Evolutionary conservation across 1,140 invertebrate genomes (phyloP).

Genomic region (Aphidius ervi): DNA sequence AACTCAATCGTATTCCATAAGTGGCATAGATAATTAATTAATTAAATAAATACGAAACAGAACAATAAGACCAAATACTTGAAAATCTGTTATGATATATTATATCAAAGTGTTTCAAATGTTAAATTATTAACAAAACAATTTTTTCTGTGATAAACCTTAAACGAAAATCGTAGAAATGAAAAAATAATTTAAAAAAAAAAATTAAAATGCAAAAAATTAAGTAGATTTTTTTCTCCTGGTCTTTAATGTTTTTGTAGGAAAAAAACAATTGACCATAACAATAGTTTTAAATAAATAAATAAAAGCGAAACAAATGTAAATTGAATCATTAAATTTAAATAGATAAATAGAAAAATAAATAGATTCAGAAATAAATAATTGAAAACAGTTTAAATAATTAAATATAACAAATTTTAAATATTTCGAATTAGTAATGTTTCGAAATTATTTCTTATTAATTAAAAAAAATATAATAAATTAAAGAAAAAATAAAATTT

Average conservation of each 20-base stretch:
- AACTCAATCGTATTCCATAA: conserved; percentile 43
- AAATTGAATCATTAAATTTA: conserved; percentile 14
- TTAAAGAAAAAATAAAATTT: no score
- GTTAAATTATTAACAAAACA: conserved; percentile 42
- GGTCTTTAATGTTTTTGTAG: no score
- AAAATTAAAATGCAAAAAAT: background rate
- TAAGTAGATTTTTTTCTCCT: no score
- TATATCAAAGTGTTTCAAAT: conserved; percentile 14
- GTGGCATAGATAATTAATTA: conserved; percentile 26
- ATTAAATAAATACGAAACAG: conserved; percentile 13
- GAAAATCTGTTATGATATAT: background rate
- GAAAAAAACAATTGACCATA: background rate
- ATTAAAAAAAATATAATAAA: no score
- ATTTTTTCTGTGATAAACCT: conserved; percentile 53
- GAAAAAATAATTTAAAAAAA: conserved; percentile 14
- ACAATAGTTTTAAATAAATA: conserved; percentile 7
- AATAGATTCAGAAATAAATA: no score
- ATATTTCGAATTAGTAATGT: no score
- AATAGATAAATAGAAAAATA: conserved; percentile 13
- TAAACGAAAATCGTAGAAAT: conserved; percentile 21
- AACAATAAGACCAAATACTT: conserved; percentile 10
- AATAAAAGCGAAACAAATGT: background rate
- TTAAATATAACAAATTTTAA: conserved; percentile 6
- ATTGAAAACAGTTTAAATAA: conserved; percentile 7
- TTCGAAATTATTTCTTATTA: no score